Evolutionary conservation across 2,888 invertebrate species (phyloP), one percentile per base, ranked within the genome.

Genomic region (Tromatobia lineatoria): DNA sequence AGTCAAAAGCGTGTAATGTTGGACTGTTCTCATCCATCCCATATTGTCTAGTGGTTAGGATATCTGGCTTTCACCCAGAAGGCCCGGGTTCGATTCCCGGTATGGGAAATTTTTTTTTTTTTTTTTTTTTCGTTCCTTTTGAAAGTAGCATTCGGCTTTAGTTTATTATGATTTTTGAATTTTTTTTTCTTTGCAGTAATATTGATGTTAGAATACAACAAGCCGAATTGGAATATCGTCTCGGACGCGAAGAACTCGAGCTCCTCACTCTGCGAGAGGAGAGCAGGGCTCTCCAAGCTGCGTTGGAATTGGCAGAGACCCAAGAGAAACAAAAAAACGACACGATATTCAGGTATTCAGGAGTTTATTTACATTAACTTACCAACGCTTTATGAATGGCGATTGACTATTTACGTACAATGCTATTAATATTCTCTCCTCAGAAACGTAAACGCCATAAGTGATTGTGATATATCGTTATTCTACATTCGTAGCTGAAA

Each of bases 151-250:
- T 70, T n/a, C 34, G 3, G 52, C 25, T 50, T 52, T 23, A 73
- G n/a, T n/a, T n/a, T n/a, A n/a, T n/a, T n/a, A n/a, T n/a, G n/a
- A n/a, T n/a, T n/a, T n/a, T n/a, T n/a, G n/a, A n/a, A n/a, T 67
- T 61, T n/a, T 8, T 45, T 34, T 47, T 20, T 67, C 86, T 87
- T 86, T 75, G 87, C 94, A 98, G 98, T 90, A 98, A 98, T 93
- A 98, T 98, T 82, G 98, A 98, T 94, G 96, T 97, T 66, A 95
- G 98, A 88, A 98, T 98, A 92, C 97, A 98, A 91, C 98, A 98
- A 92, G 98, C 98, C 0, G 98, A 98, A 94, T 94, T 98, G 88
- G 98, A 98, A 92, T 98, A 98, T 93, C 96, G 98, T 92, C 94
- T 98, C 87, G 98, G 98, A 0, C 95, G 98, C 64, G 98, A 98